Conservation (phyloP, 2,888 invertebrate species). For the Panzeria rudis region DNA sequence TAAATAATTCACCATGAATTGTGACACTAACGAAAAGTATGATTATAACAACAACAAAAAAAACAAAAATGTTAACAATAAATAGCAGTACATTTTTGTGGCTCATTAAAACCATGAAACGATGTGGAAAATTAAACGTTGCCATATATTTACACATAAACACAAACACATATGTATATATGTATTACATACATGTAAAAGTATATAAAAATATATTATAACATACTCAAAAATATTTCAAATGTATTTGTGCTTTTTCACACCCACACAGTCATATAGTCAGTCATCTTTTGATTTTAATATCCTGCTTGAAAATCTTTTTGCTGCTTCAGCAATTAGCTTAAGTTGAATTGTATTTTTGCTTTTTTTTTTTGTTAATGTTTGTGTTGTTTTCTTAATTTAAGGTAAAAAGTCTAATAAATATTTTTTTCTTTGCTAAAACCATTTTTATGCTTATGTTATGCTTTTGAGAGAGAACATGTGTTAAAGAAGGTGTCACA, state of each 20-base stretch:
- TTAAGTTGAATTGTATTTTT: slow-evolving; percentile 36
- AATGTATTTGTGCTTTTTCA: neutral
- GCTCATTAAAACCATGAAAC: slow-evolving; percentile 75
- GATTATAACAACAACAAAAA: slow-evolving; percentile 50
- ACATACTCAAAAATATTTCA: neutral
- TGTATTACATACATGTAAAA: neutral
- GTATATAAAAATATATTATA: neutral
- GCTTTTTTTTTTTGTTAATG: slow-evolving; percentile 1
- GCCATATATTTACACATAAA: slow-evolving; percentile 36
- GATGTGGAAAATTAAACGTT: slow-evolving; percentile 72
- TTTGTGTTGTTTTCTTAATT: slow-evolving; percentile 46
- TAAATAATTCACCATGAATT: slow-evolving; percentile 25
- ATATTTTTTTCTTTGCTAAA: slow-evolving; percentile 35
- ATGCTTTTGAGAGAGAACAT: neutral
- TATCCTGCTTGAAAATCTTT: neutral
- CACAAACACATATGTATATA: neutral
- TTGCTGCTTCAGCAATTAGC: slow-evolving; percentile 54
- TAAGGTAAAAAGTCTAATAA: slow-evolving; percentile 36
- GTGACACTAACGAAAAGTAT: slow-evolving; percentile 52
- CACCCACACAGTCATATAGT: neutral
- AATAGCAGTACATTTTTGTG: slow-evolving; percentile 71
- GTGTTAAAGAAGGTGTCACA: slow-evolving; percentile 36
- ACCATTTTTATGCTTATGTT: neutral
- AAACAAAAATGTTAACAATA: too few species aligned
- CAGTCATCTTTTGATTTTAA: slow-evolving; percentile 23